Evolutionary conservation across 2,888 invertebrate species (phyloP), one percentile per base, ranked within the genome.

Genomic region (Cosmorhoe ocellata): DNA sequence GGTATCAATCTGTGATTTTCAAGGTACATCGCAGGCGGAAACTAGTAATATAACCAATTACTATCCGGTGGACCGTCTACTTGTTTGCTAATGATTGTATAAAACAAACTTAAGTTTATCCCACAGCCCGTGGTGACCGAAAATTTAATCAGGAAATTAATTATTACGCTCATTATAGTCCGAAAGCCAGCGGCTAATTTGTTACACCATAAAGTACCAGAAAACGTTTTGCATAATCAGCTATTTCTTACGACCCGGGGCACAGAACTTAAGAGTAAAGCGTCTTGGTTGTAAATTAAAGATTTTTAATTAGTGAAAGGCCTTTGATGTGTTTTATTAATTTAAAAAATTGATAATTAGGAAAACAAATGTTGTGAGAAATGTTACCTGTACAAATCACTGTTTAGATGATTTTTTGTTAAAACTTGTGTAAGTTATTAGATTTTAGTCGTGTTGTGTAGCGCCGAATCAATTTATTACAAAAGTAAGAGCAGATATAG

Each of bases 261-360:
- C 44, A 33, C 33, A 5, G 28, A 28, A 34, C 40, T 49, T 51
- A 33, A 33, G 32, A 49, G 46, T 32, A 13, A 50, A 46, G 18
- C 43, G 40, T 31, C 30, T 38, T 7, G 13, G 42, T 32, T 26
- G 48, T 59, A 45, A 48, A 47, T 51, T 51, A 44, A 41, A 41
- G 22, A 32, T 45, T 49, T 58, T 46, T 47, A 51, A 54, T 59
- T 43, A 51, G 51, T 46, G 27, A 36, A 37, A 47, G 32, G 36
- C 31, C 47, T 52, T 50, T 48, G 40, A 55, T 54, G 46, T 39
- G 56, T 24, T 33, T 40, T 51, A 43, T 55, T 50, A 47, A 52
- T 39, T 44, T 31, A 24, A 36, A 43, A 46, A 14, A 45, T 40
- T 45, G 31, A 32, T 52, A 45, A 59, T 55, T 54, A 31, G 33